Conservation (phyloP, 2,797 vertebrate species). For the Microcaecilia unicolor region DNA sequence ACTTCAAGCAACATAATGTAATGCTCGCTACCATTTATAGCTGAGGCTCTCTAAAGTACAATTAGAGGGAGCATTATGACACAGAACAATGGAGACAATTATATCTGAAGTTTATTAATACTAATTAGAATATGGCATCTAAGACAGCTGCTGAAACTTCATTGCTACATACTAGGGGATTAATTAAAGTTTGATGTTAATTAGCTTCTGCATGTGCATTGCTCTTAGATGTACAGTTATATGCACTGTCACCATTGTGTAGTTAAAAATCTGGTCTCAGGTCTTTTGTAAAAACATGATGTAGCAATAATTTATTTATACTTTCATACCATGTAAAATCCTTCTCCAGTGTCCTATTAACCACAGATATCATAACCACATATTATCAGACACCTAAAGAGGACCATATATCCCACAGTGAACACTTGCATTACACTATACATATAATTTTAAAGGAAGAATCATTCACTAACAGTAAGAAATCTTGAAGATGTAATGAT, state of each 20-base stretch:
- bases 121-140: constrained; percentile 71
- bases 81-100: constrained; percentile 68
- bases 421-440: too few species aligned
- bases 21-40: constrained; percentile 51
- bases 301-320: constrained; percentile 21
- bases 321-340: constrained; percentile 12
- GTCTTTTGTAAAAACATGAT: constrained; percentile 15
- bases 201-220: constrained; percentile 49
- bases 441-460: too few species aligned
- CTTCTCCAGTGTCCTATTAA: constrained; percentile 3
- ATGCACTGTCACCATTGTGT: too few species aligned
- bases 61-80: constrained; percentile 62
- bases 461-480: too few species aligned
- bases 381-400: too few species aligned
- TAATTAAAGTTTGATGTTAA: constrained; percentile 71
- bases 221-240: constrained; percentile 43
- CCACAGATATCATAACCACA: too few species aligned
- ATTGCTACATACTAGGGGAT: constrained; percentile 68
- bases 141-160: constrained; percentile 70
- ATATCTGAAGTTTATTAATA: constrained; percentile 74
- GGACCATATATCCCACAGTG: too few species aligned
- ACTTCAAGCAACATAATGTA: constrained; percentile 42
- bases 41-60: constrained; percentile 56
- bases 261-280: constrained; percentile 37
- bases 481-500: too few species aligned